phyloP scores from a whole-genome alignment of 2,797 vertebrate species.

The Notoglanidium macrostoma region DNA sequence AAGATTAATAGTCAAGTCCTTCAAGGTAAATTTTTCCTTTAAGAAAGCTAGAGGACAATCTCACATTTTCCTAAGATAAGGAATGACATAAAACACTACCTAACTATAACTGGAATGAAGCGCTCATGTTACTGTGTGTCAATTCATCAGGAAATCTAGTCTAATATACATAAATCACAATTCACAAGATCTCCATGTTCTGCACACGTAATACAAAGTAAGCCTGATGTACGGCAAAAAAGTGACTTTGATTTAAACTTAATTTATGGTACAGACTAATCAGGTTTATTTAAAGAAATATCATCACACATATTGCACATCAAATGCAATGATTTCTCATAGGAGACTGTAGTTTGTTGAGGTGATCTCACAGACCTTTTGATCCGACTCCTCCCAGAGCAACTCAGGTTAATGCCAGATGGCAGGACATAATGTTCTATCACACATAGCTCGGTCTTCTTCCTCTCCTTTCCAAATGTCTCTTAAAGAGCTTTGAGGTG shows the following conservation, averaged over 20 bases:
- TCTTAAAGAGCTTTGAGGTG: neutral
- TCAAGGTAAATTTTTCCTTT: neutral
- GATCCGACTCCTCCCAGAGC: neutral
- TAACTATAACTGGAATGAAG: neutral
- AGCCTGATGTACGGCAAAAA: neutral
- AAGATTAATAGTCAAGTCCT: too few relatives aligned
- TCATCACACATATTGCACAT: too few relatives aligned
- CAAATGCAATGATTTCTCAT: neutral
- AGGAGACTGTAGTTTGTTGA: neutral
- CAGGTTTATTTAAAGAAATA: neutral
- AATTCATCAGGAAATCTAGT: neutral
- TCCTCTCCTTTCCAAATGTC: neutral
- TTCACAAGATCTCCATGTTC: neutral
- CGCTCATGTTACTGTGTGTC: neutral
- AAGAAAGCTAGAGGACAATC: neutral
- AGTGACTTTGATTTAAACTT: neutral
- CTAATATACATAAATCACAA: constrained; percentile 1
- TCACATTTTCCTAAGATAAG: neutral
- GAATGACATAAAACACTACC: too few relatives aligned
- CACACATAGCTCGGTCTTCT: neutral
- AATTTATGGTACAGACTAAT: neutral
- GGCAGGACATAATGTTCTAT: neutral
- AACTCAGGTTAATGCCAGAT: neutral
- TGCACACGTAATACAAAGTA: neutral
- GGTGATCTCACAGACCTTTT: neutral